Percentiles rank a stretch among this genome's conserved stretches.
These are phyloP conservation scores for Pangasius larnaudii DNA, from an alignment of 2,797 vertebrate species.

Conservation along the genomic window DNA sequence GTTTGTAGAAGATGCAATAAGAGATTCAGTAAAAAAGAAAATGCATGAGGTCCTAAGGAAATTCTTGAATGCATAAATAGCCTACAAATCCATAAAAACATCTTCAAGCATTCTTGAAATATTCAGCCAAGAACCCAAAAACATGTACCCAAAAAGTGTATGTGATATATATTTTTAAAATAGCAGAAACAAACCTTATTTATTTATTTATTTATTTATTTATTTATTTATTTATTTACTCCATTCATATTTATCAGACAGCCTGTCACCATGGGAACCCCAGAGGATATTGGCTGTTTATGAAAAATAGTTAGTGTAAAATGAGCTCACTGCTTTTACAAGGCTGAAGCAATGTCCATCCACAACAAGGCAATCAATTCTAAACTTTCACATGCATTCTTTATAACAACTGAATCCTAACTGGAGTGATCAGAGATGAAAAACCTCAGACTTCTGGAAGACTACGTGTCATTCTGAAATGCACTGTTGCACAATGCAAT, in stretches of 20 bases:
- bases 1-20: background rate
- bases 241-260: constrained; percentile 59
- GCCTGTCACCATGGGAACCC: constrained; percentile 57
- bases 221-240: background rate
- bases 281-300: constrained; percentile 34
- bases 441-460: background rate
- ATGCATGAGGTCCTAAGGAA: background rate
- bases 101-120: no score
- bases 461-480: no score
- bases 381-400: background rate
- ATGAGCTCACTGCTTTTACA: constrained; percentile 18
- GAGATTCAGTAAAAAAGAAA: background rate
- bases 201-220: background rate
- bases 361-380: background rate
- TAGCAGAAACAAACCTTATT: constrained; percentile 8
- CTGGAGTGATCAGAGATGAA: no score
- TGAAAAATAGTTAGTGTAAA: constrained; percentile 37
- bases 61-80: background rate
- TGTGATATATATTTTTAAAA: constrained; percentile 5
- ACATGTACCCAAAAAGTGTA: background rate
- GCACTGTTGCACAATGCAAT: background rate
- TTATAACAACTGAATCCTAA: background rate
- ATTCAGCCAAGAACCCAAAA: background rate
- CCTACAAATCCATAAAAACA: background rate
- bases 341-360: background rate